Evolutionary conservation across 2,888 invertebrate genomes (phyloP), one percentile per base, ranked within the genome.

Genomic region (Elaeidobius kamerunicus): DNA sequence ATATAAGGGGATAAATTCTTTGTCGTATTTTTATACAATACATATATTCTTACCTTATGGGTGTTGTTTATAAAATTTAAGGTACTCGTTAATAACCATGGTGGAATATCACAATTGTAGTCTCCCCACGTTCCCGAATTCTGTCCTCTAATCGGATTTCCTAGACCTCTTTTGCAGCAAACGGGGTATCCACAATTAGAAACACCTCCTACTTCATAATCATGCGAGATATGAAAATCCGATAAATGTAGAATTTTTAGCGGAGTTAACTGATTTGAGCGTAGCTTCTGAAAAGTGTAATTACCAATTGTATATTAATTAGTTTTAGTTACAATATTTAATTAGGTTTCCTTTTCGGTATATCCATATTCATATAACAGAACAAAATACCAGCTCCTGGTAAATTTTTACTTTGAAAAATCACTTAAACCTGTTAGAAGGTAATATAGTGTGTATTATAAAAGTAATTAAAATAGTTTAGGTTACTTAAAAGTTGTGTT

Each of bases 121-220:
- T 88, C 86, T 1, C 91, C 91, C 88, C 90, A 92, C 60, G 75
- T 79, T 0, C 90, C 90, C 0, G 91, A 90, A 0, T 69, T 71
- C 19, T 64, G 59, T 3, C 63, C 53, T 12, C 39, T 45, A 4
- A 62, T 61, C 0, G 76, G 71, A 9, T 69, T 68, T 1, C 77
- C 77, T 63, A 82, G 80, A 7, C 79, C 78, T 17, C 62, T 68
- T 50, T 88, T 80, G 66, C 93, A 93, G 66, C 93, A 93, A 7
- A 85, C 74, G 1, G 91, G 89, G 61, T 87, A 86, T 0, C 77
- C 79, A 66, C 93, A 93, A 2, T 80, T 74, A 0, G 86, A 83
- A 20, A 83, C 80, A 0, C 85, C 79, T 20, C 80, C 80, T 0
- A 80, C 75, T 60, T 79, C 76, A 67, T 93, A 93, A 4, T 80